Evolutionary conservation across 2,113 vertebrate species (phyloP).

Genomic region (Megatriorchis doriae): DNA sequence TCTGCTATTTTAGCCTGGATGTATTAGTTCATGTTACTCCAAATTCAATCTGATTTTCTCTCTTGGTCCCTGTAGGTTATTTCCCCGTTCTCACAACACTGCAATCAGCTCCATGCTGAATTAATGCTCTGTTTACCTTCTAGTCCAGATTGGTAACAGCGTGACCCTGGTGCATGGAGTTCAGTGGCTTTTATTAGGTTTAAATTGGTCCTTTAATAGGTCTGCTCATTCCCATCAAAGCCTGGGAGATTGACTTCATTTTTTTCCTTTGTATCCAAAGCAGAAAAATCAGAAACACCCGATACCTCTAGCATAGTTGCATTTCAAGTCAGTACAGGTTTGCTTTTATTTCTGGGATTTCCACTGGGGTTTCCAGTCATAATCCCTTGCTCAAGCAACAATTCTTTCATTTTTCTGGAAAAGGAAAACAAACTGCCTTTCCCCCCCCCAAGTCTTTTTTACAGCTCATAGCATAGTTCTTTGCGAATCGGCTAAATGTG

Average conservation of each 20-base stretch:
- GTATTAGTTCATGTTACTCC: background rate
- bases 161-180: background rate
- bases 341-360: slow-evolving; percentile 49
- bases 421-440: background rate
- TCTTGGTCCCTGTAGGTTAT: background rate
- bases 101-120: background rate
- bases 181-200: background rate
- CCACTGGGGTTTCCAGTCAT: background rate
- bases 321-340: background rate
- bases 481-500: background rate
- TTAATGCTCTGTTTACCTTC: background rate
- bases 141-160: background rate
- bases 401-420: background rate
- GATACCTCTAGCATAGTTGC: background rate
- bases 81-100: background rate
- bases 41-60: background rate
- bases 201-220: background rate
- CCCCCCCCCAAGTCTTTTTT: background rate
- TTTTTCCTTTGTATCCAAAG: background rate
- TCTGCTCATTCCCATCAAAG: background rate
- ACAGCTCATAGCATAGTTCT: background rate
- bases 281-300: background rate
- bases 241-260: background rate
- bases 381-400: background rate
- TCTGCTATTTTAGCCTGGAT: background rate